These are phyloP conservation scores for Sisyra terminalis DNA, from an alignment of 2,888 invertebrate genomes.

Conservation along the genomic window DNA sequence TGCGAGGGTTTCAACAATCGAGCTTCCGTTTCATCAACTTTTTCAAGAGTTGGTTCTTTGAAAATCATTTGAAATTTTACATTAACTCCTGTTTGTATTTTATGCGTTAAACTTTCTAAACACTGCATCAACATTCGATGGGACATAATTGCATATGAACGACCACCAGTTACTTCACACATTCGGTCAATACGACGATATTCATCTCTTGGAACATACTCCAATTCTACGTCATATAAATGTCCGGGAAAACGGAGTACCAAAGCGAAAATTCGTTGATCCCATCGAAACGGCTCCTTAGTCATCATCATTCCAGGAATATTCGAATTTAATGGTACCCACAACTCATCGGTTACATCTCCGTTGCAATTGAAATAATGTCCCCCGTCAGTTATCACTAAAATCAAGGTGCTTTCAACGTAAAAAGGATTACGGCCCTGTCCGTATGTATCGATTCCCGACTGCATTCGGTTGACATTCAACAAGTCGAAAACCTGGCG, in stretches of 20 bases:
- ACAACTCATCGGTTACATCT: conserved; percentile 38
- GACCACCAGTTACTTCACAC: conserved; percentile 97
- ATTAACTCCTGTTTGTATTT: conserved; percentile 94
- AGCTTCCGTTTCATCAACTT: conserved; percentile 23
- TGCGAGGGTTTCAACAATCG: conserved; percentile 43
- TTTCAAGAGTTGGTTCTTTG: conserved; percentile 8
- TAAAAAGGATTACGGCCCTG: conserved; percentile 96
- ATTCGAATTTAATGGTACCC: conserved; percentile 80
- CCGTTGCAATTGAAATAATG: conserved; percentile 43
- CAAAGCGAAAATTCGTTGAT: conserved; percentile 91
- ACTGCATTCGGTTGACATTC: conserved; percentile 95
- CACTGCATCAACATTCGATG: conserved; percentile 92
- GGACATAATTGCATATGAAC: conserved; percentile 89
- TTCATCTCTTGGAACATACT: conserved; percentile 74
- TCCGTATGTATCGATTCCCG: conserved; percentile 97
- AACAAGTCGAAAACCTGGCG: conserved; percentile 95
- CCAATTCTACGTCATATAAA: conserved; percentile 68
- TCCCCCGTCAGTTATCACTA: conserved; percentile 96
- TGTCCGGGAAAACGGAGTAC: conserved; percentile 85
- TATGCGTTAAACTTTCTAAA: conserved; percentile 91
- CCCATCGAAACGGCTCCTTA: conserved; percentile 98
- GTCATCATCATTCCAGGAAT: conserved; percentile 95
- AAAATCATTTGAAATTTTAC: conserved; percentile 72
- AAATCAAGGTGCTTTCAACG: conserved; percentile 92
- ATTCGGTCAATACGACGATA: conserved; percentile 90